phyloP scores from a whole-genome alignment of 2,888 invertebrate genomes.

The Rhingia rostrata region DNA sequence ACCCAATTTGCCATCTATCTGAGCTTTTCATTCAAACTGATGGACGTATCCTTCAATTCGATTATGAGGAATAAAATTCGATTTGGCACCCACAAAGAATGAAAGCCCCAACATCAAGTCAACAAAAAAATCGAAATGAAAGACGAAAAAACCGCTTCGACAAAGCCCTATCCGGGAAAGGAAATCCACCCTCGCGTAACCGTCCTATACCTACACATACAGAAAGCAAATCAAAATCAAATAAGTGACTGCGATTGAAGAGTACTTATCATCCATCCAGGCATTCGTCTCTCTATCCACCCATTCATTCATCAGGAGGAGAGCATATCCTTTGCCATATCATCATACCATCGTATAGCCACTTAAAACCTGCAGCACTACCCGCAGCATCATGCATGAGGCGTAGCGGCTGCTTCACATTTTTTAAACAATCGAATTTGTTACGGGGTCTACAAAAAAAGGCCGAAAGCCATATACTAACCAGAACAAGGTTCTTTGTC shows the following conservation, averaged over 20 bases:
- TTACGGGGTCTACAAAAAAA: slow-evolving; percentile 48
- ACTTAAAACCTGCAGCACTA: slow-evolving; percentile 53
- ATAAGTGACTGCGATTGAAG: slow-evolving; percentile 73
- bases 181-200: slow-evolving; percentile 23
- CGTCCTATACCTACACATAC: neutral
- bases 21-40: slow-evolving; percentile 68
- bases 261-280: slow-evolving; percentile 65
- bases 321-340: slow-evolving; percentile 20
- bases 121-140: slow-evolving; percentile 1
- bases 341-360: slow-evolving; percentile 30
- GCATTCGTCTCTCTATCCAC: slow-evolving; percentile 42
- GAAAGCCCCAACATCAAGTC: slow-evolving; percentile 12
- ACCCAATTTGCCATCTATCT: slow-evolving; percentile 69
- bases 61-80: slow-evolving; percentile 70
- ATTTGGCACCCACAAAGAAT: slow-evolving; percentile 67
- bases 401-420: slow-evolving; percentile 53
- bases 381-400: slow-evolving; percentile 38
- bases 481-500: slow-evolving; percentile 47
- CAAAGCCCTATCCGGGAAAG: slow-evolving; percentile 19
- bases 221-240: slow-evolving; percentile 68
- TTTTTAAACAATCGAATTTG: slow-evolving; percentile 66
- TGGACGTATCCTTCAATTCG: slow-evolving; percentile 69
- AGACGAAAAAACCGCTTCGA: slow-evolving; percentile 18
- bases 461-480: slow-evolving; percentile 59
- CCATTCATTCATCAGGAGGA: slow-evolving; percentile 2